Conservation (phyloP, 2,113 vertebrate species). For the Eidolon helvum region DNA sequence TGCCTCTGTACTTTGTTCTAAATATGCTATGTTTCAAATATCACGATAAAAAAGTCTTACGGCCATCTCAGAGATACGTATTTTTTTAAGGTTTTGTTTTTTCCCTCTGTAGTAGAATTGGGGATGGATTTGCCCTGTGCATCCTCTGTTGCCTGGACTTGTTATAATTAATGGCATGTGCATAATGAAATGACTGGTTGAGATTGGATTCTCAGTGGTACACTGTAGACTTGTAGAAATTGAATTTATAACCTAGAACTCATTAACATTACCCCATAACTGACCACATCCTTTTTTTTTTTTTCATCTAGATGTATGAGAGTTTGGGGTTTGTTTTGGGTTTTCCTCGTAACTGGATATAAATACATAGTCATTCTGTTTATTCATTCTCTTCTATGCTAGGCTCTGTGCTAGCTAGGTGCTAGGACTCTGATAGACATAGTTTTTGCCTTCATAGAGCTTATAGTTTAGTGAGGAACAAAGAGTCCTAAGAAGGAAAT, state of each 20-base stretch:
- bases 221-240: neutral
- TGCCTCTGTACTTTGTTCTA: neutral
- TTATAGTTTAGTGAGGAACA: neutral
- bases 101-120: neutral
- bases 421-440: neutral
- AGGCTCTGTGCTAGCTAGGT: neutral
- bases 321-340: neutral
- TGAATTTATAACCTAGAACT: neutral
- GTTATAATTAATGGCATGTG: neutral
- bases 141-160: neutral
- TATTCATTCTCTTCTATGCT: neutral
- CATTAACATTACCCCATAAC: neutral
- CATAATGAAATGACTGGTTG: neutral
- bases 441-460: neutral
- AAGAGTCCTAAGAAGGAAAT: neutral
- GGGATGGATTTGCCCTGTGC: neutral
- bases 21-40: neutral
- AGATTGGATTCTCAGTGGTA: neutral
- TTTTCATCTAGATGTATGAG: neutral
- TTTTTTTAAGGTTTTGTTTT: neutral
- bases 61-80: neutral
- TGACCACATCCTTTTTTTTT: neutral
- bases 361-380: neutral
- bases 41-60: neutral
- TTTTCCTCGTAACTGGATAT: neutral